Evolutionary conservation across 2,888 invertebrate species (phyloP).

Genomic region (Digitonthophagus gazella): DNA sequence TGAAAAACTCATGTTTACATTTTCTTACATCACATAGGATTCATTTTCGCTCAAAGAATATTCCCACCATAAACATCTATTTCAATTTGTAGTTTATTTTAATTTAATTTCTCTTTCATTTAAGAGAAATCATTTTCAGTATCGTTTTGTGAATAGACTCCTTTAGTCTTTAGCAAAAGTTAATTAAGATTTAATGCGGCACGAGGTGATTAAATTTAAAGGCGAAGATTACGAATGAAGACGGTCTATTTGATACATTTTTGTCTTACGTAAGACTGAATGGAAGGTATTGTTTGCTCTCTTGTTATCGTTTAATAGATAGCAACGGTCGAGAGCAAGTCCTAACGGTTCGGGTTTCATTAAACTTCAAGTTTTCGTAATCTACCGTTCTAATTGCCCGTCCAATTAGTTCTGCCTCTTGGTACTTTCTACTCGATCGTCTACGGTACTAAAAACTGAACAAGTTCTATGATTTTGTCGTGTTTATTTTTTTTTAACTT

Average conservation of each 20-base stretch:
- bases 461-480: too few species aligned
- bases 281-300: not conserved
- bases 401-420: not conserved
- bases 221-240: not conserved
- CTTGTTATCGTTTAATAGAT: not conserved
- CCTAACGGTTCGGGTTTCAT: not conserved
- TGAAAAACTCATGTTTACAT: too few species aligned
- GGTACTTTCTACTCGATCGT: not conserved
- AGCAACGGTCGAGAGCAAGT: not conserved
- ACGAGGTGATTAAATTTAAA: not conserved
- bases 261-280: not conserved
- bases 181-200: not conserved
- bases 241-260: not conserved
- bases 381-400: not conserved
- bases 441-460: not conserved
- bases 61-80: too few species aligned
- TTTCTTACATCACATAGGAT: too few species aligned
- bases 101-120: too few species aligned
- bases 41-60: too few species aligned
- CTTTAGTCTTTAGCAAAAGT: not conserved
- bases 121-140: not conserved
- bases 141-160: not conserved
- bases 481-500: not conserved
- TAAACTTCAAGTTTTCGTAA: not conserved
- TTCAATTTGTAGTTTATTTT: too few species aligned